Conservation (phyloP, 2,113 vertebrate genomes). For the Bagarius yarrelli region DNA sequence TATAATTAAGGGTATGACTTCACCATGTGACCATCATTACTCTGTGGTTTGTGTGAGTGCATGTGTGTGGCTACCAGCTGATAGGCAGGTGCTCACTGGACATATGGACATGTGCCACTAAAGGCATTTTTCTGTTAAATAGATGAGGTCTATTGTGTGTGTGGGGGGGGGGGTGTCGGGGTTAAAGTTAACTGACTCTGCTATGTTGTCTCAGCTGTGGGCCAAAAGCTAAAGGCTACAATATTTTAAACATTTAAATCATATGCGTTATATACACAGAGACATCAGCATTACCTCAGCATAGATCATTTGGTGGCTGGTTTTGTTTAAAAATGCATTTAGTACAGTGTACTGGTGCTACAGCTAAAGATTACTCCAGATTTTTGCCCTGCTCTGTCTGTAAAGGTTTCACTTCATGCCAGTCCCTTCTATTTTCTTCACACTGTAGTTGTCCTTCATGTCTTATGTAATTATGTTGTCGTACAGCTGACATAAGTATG, state of each 20-base stretch:
- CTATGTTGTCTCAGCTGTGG: conserved; percentile 36
- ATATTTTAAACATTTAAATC: conserved; percentile 2
- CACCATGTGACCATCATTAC: background rate
- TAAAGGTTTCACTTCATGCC: conserved; percentile 17
- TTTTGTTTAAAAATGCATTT: background rate
- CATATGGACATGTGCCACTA: conserved; percentile 21
- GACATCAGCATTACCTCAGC: background rate
- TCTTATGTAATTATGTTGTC: conserved; percentile 59
- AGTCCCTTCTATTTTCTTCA: conserved; percentile 37
- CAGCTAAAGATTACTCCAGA: background rate
- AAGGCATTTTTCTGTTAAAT: conserved; percentile 5
- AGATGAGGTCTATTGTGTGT: background rate
- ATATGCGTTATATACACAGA: background rate
- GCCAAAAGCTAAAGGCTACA: background rate
- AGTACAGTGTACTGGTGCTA: background rate
- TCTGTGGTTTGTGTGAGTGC: background rate
- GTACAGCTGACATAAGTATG: conserved; percentile 52
- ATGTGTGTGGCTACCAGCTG: conserved; percentile 8
- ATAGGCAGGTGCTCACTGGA: conserved; percentile 13
- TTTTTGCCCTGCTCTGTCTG: background rate
- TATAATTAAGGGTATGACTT: background rate
- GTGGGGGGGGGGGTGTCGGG: conserved; percentile 4
- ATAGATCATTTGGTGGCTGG: background rate
- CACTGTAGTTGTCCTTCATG: conserved; percentile 44
- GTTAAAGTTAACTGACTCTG: conserved; percentile 11